These are phyloP conservation scores for Melanerpes aurifrons DNA, from an alignment of 2,113 vertebrate species.

Conservation along the genomic window DNA sequence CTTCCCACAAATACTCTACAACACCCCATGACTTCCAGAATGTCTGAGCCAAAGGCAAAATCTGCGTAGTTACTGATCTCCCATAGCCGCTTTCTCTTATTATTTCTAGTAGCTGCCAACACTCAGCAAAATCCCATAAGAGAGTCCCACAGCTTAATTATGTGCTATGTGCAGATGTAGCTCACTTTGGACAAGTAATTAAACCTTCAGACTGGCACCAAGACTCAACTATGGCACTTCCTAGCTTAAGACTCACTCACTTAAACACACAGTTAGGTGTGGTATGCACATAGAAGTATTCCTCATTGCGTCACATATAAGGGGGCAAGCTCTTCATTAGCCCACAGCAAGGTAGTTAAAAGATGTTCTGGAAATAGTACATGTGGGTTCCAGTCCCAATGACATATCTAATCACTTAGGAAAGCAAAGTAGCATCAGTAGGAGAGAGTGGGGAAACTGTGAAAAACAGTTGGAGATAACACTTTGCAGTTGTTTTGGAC, in stretches of 20 bases:
- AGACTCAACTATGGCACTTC: background rate
- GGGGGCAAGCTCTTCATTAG: background rate
- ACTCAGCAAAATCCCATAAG: background rate
- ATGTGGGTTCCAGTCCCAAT: background rate
- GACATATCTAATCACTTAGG: background rate
- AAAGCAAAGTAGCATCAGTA: background rate
- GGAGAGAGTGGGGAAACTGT: background rate
- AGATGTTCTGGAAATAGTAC: background rate
- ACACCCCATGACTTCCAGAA: background rate
- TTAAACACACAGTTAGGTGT: background rate
- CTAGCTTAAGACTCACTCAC: background rate
- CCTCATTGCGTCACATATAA: background rate
- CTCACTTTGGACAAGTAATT: background rate
- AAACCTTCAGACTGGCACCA: background rate
- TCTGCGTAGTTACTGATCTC: conserved; percentile 5
- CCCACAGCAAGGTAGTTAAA: background rate
- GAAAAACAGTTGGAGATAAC: background rate
- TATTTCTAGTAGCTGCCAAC: background rate
- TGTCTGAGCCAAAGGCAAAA: background rate
- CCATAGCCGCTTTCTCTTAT: conserved; percentile 30
- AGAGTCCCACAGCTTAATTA: background rate
- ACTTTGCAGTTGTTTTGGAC: background rate
- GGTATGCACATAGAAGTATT: background rate
- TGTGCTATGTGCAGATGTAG: background rate
- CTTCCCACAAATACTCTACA: background rate